Percentiles rank a stretch among this genome's conserved stretches.
Conservation (phyloP, 2,113 vertebrate genomes). For the Electrona antarctica region DNA sequence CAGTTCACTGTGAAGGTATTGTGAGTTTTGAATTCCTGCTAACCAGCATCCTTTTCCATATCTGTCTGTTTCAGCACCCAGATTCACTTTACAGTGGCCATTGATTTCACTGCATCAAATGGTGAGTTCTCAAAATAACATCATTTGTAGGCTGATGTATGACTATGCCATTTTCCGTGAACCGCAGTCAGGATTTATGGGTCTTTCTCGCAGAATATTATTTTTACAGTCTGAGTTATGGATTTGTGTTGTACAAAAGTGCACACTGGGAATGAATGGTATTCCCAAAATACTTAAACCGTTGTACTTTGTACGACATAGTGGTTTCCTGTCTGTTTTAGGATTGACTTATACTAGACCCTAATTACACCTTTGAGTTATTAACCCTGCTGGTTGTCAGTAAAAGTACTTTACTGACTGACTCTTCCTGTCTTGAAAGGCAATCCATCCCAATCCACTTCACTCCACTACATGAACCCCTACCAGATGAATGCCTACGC, state of each 20-base stretch:
- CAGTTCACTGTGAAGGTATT: not conserved
- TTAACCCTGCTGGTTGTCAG: too few species aligned
- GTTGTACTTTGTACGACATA: too few species aligned
- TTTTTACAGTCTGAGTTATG: not conserved
- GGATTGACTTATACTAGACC: too few species aligned
- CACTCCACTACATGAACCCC: constrained; percentile 95
- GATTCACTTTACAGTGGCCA: constrained; percentile 97
- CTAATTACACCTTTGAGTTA: too few species aligned
- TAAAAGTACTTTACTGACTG: constrained; percentile 41
- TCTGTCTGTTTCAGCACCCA: constrained; percentile 84
- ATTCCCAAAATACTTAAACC: too few species aligned
- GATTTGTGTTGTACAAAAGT: not conserved
- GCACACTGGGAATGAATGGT: not conserved
- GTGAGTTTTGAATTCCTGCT: constrained; percentile 25
- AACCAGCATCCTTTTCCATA: constrained; percentile 36
- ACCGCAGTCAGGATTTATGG: constrained; percentile 1
- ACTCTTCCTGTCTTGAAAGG: constrained; percentile 68
- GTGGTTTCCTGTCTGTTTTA: too few species aligned
- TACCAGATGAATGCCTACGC: constrained; percentile 96
- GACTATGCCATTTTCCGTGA: constrained; percentile 27
- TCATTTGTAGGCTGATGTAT: constrained; percentile 40
- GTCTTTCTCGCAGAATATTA: constrained; percentile 19
- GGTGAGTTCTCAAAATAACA: constrained; percentile 79
- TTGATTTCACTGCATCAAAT: constrained; percentile 96
- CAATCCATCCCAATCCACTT: constrained; percentile 93